Evolutionary conservation across 30 jellyfish, hydroid and myxozoan species (phyloP), one percentile per base, ranked within the genome.

Genomic region (Aurelia sp.): DNA sequence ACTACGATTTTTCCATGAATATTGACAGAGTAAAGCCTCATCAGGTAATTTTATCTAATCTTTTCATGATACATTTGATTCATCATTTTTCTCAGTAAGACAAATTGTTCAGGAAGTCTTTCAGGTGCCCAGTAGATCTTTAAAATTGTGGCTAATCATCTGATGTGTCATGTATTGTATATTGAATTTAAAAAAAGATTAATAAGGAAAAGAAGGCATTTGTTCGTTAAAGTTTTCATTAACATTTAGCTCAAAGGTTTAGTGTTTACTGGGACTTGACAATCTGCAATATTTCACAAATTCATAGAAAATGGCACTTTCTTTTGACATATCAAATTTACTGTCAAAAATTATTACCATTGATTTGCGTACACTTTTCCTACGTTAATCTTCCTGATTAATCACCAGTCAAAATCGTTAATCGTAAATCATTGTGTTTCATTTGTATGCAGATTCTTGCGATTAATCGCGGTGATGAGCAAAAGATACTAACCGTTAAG

Each of bases 381-480:
- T 44, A 27, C 33, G 2, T 27, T 27, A 2, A 27, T 27, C 33
- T 27, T 27, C 2, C 1, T 27, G 33, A 13, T 30, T 65, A n/a
- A 13, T 15, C 16, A n/a, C 76, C 35, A 20, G 76, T 17, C 48
- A 2, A 0, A 30, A 27, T 17, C 35, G 3, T 65, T 65, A 30
- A 27, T 17, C 35, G 3, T 65, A 0, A 13, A 57, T 16, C 30
- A 41, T 82, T 64, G 73, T 22, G 33, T 27, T 27, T 27, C 33
- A 27, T 65, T 72, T 72, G 17, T 18, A 31, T n/a, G 33, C 22
- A 92, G 98, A 51, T 92, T 5, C 59, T 93, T 75, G 98, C 97
- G 4, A 88, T 93, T 47, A 93, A 93, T 86, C 96, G 98, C 2
- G 98, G 93, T 2, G 98, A 93, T 79, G 93, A 88, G 55, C 87